Conservation (phyloP, 1,140 invertebrate genomes). For the Phymastichus coffea region DNA sequence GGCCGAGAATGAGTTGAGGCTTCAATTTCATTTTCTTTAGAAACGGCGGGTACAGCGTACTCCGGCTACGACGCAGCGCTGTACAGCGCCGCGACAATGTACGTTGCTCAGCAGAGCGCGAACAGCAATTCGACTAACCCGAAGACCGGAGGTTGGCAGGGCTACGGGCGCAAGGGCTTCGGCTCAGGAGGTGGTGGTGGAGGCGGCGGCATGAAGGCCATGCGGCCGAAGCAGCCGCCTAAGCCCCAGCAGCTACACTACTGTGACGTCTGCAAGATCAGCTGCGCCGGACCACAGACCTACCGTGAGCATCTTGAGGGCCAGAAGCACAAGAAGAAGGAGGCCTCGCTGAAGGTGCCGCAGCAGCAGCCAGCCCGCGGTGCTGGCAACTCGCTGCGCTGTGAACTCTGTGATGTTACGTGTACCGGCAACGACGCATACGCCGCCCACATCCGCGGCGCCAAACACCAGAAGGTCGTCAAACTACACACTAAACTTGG, state of each 20-base stretch:
- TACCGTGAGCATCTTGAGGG: slow-evolving; percentile 97
- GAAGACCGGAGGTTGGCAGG: slow-evolving; percentile 68
- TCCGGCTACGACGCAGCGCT: slow-evolving; percentile 87
- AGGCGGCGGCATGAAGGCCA: slow-evolving; percentile 60
- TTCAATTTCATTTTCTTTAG: slow-evolving; percentile 54
- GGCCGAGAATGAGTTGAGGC: slow-evolving; percentile 43
- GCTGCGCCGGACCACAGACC: slow-evolving; percentile 93
- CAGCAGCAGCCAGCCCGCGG: slow-evolving; percentile 55
- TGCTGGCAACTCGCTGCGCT: slow-evolving; percentile 74
- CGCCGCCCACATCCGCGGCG: slow-evolving; percentile 94
- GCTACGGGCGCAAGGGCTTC: slow-evolving; percentile 68
- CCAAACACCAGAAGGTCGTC: slow-evolving; percentile 97
- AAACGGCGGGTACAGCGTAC: slow-evolving; percentile 63
- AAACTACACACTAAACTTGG: slow-evolving; percentile 95
- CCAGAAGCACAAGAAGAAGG: slow-evolving; percentile 98
- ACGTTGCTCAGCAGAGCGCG: slow-evolving; percentile 79
- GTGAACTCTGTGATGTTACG: slow-evolving; percentile 94
- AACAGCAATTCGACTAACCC: slow-evolving; percentile 63
- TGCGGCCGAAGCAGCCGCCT: slow-evolving; percentile 76
- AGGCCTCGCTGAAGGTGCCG: slow-evolving; percentile 81
- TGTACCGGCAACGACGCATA: slow-evolving; percentile 98
- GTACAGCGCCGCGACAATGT: slow-evolving; percentile 90
- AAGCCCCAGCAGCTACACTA: slow-evolving; percentile 91
- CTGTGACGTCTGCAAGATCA: slow-evolving; percentile 97
- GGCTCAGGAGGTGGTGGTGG: slow-evolving; percentile 57